These are phyloP conservation scores for Thaumetopoea pityocampa DNA, from an alignment of 1,140 invertebrate genomes.

Conservation along the genomic window DNA sequence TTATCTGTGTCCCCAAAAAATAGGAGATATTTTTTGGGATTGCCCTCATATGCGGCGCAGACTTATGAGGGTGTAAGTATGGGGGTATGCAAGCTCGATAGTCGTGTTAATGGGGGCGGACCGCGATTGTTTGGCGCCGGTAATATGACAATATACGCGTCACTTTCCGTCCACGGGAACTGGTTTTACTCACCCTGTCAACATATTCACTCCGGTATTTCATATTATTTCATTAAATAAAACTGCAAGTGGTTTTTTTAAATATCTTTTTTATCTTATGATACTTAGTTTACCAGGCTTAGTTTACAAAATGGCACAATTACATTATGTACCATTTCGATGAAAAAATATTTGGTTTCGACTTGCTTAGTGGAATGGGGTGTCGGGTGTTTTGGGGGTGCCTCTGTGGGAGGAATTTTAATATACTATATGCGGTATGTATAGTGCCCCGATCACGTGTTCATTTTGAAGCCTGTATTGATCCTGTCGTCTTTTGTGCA, in stretches of 20 bases:
- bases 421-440: too few relatives aligned
- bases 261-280: too few relatives aligned
- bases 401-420: constrained; percentile 62
- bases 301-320: too few relatives aligned
- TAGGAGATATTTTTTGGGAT: too few relatives aligned
- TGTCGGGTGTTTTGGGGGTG: constrained; percentile 62
- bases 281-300: not conserved
- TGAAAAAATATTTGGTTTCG: constrained; percentile 64
- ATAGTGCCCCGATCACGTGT: constrained; percentile 74
- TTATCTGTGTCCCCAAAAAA: too few relatives aligned
- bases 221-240: constrained; percentile 23
- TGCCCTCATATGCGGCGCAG: too few relatives aligned
- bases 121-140: constrained; percentile 11
- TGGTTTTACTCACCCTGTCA: constrained; percentile 48
- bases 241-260: too few relatives aligned
- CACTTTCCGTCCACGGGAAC: constrained; percentile 49
- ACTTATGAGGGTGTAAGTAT: constrained; percentile 6
- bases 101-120: constrained; percentile 13
- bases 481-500: constrained; percentile 73
- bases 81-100: constrained; percentile 10
- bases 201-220: constrained; percentile 26
- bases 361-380: constrained; percentile 48
- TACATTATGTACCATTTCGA: constrained; percentile 32
- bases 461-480: constrained; percentile 74
- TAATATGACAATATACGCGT: constrained; percentile 24